phyloP scores from a whole-genome alignment of 2,888 invertebrate species.

The Mythimna impura region DNA sequence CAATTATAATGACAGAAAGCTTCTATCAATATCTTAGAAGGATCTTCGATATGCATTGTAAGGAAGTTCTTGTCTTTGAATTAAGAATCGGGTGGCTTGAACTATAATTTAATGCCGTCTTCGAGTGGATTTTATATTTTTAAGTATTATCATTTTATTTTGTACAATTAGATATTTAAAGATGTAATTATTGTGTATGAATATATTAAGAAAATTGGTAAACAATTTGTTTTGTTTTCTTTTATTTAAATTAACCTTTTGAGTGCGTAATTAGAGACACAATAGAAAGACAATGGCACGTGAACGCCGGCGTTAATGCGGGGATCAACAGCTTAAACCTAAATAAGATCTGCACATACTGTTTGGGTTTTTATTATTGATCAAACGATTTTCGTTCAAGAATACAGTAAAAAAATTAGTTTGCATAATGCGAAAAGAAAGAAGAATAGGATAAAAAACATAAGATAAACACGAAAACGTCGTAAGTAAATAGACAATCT shows the following conservation, averaged over 20 bases:
- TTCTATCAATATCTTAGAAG: not conserved
- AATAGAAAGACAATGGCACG: too few relatives aligned
- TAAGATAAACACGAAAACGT: conserved; percentile 25
- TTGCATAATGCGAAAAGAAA: not conserved
- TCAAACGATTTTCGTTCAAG: not conserved
- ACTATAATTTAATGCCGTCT: too few relatives aligned
- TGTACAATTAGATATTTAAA: not conserved
- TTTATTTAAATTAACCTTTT: not conserved
- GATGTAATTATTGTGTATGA: not conserved
- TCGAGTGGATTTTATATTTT: too few relatives aligned
- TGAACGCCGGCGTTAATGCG: too few relatives aligned
- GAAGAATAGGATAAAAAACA: not conserved
- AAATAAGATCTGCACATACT: too few relatives aligned
- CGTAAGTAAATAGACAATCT: not conserved
- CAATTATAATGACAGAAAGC: not conserved
- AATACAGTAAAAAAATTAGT: not conserved
- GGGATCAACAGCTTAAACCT: too few relatives aligned
- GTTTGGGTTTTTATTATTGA: not conserved
- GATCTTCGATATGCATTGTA: not conserved
- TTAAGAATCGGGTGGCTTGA: not conserved
- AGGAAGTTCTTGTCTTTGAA: not conserved
- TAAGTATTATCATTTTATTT: not conserved
- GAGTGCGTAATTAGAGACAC: too few relatives aligned
- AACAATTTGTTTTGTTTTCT: not conserved
- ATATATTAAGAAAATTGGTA: not conserved